These are phyloP conservation scores for Panthera tigris DNA, from an alignment of 2,113 vertebrate species.

Conservation along the genomic window DNA sequence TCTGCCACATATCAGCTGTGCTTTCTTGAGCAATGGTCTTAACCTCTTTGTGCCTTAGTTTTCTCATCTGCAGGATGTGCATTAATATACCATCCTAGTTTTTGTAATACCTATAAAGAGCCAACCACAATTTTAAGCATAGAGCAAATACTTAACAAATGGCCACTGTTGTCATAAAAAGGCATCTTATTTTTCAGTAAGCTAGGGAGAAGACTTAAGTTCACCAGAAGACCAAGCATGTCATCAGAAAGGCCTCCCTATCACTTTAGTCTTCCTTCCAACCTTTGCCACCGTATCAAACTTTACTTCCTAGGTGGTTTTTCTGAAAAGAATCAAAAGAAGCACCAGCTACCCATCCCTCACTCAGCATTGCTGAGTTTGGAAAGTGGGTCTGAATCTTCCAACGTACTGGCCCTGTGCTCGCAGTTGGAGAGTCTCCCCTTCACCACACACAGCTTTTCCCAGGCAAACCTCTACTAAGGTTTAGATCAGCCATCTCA, in stretches of 20 bases:
- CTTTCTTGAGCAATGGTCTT: background rate
- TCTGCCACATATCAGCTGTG: background rate
- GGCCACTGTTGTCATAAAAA: background rate
- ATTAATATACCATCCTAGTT: background rate
- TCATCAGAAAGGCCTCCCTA: background rate
- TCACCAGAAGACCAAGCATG: background rate
- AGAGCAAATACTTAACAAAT: background rate
- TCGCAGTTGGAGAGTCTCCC: background rate
- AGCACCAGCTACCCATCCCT: background rate
- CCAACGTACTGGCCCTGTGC: background rate
- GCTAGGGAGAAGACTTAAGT: background rate
- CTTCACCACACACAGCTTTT: background rate
- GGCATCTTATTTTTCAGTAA: background rate
- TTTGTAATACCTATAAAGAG: background rate
- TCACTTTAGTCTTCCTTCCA: background rate
- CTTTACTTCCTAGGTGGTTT: background rate
- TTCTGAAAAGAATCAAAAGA: conserved; percentile 23
- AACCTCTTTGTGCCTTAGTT: background rate
- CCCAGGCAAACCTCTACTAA: background rate
- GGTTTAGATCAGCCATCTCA: background rate
- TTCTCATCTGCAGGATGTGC: background rate
- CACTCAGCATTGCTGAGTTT: background rate
- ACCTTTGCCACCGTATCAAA: background rate
- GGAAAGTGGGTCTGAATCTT: background rate
- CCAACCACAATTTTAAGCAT: background rate